Evolutionary conservation across 2,888 invertebrate genomes (phyloP).

Genomic region (Epinotia bilunana): DNA sequence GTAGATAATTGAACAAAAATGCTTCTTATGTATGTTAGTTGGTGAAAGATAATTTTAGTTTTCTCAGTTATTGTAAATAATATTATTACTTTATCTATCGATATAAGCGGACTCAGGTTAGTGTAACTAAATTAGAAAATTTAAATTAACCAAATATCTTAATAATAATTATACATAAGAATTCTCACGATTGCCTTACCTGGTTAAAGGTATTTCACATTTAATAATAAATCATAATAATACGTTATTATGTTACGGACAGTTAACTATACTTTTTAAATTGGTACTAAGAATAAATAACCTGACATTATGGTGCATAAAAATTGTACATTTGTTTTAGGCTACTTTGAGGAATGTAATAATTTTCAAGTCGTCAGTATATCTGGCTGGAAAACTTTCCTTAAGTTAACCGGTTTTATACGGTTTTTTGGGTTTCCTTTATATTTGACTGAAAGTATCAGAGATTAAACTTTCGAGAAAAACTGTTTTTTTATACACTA

Average conservation of each 20-base stretch:
- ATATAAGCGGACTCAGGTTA: slow-evolving; percentile 3
- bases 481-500: too few relatives aligned
- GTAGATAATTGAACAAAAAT: slow-evolving; percentile 10
- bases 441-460: too few relatives aligned
- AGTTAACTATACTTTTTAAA: slow-evolving; percentile 8
- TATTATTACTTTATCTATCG: slow-evolving; percentile 2
- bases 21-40: not conserved
- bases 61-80: too few relatives aligned
- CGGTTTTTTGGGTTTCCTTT: too few relatives aligned
- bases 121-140: slow-evolving; percentile 1
- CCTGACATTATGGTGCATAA: not conserved
- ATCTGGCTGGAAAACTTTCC: too few relatives aligned
- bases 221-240: slow-evolving; percentile 24
- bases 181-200: slow-evolving; percentile 42
- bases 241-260: slow-evolving; percentile 16
- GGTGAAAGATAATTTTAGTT: slow-evolving; percentile 11
- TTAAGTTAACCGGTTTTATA: too few relatives aligned
- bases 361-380: not conserved
- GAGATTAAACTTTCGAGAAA: too few relatives aligned
- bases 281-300: slow-evolving; percentile 9
- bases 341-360: not conserved
- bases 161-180: slow-evolving; percentile 26
- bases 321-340: not conserved
- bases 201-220: slow-evolving; percentile 35
- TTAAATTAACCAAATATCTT: slow-evolving; percentile 29